Evolutionary conservation across 2,888 invertebrate genomes (phyloP).

Genomic region (Coenonympha glycerion): DNA sequence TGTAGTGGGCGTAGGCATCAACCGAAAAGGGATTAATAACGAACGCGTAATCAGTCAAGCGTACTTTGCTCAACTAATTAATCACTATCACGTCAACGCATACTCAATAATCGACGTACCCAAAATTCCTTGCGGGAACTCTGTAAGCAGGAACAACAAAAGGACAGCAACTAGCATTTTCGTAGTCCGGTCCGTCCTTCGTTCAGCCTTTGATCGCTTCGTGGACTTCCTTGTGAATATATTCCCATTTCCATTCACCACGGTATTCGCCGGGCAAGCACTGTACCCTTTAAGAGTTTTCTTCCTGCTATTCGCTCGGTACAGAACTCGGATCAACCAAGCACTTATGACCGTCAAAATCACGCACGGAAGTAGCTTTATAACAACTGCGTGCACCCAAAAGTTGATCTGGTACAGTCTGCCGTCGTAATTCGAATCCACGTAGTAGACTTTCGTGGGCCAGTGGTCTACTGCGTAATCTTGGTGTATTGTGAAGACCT

Average conservation of each 20-base stretch:
- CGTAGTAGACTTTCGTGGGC: conserved; percentile 62
- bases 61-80: too few relatives aligned
- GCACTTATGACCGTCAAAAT: conserved; percentile 84
- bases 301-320: conserved; percentile 81
- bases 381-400: conserved; percentile 87
- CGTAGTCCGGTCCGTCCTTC: conserved; percentile 85
- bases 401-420: conserved; percentile 82
- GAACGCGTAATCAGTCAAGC: too few relatives aligned
- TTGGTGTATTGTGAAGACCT: conserved; percentile 68
- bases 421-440: conserved; percentile 74
- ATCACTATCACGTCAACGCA: too few relatives aligned
- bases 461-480: conserved; percentile 42
- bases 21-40: too few relatives aligned
- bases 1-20: too few relatives aligned
- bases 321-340: conserved; percentile 82
- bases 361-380: conserved; percentile 87
- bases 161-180: conserved; percentile 92
- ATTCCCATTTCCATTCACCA: conserved; percentile 56
- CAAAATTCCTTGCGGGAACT: conserved; percentile 88
- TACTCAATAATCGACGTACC: too few relatives aligned
- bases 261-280: conserved; percentile 56
- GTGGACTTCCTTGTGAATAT: conserved; percentile 59
- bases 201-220: conserved; percentile 62
- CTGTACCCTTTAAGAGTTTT: conserved; percentile 74
- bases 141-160: conserved; percentile 89